Percentiles rank a stretch among this genome's conserved stretches.
Conservation (phyloP, 2,113 vertebrate genomes). For the Odontesthes bonariensis region DNA sequence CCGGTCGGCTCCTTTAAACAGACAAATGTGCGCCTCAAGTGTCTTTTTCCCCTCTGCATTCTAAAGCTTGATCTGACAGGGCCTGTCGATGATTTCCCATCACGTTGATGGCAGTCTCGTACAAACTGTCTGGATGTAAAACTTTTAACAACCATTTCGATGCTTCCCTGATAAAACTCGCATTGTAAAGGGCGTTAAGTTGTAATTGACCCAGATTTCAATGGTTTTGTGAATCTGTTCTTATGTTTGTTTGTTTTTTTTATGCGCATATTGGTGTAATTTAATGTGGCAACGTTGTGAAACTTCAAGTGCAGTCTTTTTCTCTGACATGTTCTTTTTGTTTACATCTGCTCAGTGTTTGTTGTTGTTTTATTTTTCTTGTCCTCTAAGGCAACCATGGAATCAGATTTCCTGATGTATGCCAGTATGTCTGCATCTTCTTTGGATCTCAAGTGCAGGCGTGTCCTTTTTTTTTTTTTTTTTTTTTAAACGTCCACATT, state of each 20-base stretch:
- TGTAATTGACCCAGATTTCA: neutral
- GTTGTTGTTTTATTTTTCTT: neutral
- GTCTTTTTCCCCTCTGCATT: conserved; percentile 14
- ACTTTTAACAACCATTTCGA: conserved; percentile 8
- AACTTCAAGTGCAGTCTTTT: conserved; percentile 12
- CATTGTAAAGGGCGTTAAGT: conserved; percentile 20
- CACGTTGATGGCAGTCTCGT: conserved; percentile 44
- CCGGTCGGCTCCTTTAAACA: conserved; percentile 19
- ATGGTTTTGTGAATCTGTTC: neutral
- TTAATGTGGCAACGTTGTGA: conserved; percentile 13
- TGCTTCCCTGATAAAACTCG: conserved; percentile 9
- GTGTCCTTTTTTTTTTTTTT: conserved; percentile 1
- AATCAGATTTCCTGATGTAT: neutral
- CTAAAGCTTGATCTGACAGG: conserved; percentile 12
- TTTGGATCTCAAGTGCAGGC: neutral
- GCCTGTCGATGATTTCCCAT: conserved; percentile 15
- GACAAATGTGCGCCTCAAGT: conserved; percentile 50
- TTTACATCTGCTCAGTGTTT: neutral
- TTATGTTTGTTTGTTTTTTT: conserved; percentile 10
- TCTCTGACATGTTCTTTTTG: neutral
- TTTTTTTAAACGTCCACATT: neutral
- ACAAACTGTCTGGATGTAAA: neutral
- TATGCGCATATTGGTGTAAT: conserved; percentile 2
- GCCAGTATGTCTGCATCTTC: conserved; percentile 20
- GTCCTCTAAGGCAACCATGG: neutral